These are phyloP conservation scores for Rhizoglyphus robini DNA, from an alignment of 1,140 invertebrate genomes.

Conservation along the genomic window DNA sequence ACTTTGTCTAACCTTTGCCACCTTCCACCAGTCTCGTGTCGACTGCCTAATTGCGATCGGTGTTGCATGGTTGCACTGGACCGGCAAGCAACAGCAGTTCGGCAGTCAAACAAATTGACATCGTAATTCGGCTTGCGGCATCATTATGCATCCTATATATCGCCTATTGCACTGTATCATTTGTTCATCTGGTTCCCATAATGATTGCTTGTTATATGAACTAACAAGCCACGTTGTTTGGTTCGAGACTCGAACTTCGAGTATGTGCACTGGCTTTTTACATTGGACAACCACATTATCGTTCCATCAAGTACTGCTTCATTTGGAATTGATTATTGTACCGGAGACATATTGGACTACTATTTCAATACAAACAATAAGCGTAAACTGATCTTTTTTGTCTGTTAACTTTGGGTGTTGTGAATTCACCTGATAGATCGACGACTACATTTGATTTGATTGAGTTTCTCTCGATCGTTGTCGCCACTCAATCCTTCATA, in stretches of 20 bases:
- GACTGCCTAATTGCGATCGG: not conserved
- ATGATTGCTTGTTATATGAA: not conserved
- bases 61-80: not conserved
- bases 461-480: too few relatives aligned
- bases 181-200: not conserved
- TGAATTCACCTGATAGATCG: not conserved
- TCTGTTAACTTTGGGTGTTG: not conserved
- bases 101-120: constrained; percentile 3
- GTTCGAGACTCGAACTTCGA: too few relatives aligned
- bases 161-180: not conserved
- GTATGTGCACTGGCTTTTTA: too few relatives aligned
- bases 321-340: not conserved
- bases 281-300: too few relatives aligned
- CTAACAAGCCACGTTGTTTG: not conserved
- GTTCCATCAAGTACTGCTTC: not conserved
- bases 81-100: not conserved
- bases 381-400: not conserved
- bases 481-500: too few relatives aligned
- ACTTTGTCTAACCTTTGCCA: not conserved
- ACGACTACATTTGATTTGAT: not conserved
- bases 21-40: constrained; percentile 11
- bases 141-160: not conserved
- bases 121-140: not conserved
- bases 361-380: not conserved
- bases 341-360: not conserved